Conservation (phyloP, 2,888 invertebrate species). For the Diaphora mendica region DNA sequence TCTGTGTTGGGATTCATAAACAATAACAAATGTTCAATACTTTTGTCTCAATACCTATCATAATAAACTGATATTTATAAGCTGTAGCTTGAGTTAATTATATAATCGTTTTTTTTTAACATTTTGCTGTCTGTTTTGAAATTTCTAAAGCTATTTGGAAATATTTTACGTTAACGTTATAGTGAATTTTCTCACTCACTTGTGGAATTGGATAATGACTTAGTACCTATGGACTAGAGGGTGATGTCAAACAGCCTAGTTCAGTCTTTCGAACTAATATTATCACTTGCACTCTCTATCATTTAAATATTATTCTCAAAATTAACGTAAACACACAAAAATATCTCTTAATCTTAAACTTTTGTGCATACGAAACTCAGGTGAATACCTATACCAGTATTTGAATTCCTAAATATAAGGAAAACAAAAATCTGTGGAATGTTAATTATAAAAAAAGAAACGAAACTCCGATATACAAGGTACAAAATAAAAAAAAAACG, state of each 20-base stretch:
- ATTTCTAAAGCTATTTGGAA: constrained; percentile 40
- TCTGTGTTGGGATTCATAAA: neutral
- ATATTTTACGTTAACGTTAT: too few relatives aligned
- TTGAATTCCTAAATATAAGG: neutral
- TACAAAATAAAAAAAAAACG: constrained; percentile 10
- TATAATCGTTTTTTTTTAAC: constrained; percentile 39
- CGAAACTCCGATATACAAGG: constrained; percentile 10
- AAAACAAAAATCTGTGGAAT: neutral
- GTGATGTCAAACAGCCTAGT: neutral
- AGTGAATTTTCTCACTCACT: neutral
- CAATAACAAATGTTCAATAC: neutral
- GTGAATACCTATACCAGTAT: too few relatives aligned
- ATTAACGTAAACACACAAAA: neutral
- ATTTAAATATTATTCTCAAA: too few relatives aligned
- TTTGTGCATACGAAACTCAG: too few relatives aligned
- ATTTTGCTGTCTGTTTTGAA: constrained; percentile 28
- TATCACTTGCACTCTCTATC: neutral
- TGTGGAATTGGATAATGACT: neutral
- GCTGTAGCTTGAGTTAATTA: constrained; percentile 34
- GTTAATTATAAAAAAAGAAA: constrained; percentile 14
- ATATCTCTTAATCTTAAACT: neutral
- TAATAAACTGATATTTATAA: constrained; percentile 26
- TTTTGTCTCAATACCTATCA: neutral
- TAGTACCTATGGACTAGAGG: too few relatives aligned
- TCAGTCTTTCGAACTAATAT: neutral